Conservation (phyloP, 2,113 vertebrate genomes). For the Ranitomeya variabilis region DNA sequence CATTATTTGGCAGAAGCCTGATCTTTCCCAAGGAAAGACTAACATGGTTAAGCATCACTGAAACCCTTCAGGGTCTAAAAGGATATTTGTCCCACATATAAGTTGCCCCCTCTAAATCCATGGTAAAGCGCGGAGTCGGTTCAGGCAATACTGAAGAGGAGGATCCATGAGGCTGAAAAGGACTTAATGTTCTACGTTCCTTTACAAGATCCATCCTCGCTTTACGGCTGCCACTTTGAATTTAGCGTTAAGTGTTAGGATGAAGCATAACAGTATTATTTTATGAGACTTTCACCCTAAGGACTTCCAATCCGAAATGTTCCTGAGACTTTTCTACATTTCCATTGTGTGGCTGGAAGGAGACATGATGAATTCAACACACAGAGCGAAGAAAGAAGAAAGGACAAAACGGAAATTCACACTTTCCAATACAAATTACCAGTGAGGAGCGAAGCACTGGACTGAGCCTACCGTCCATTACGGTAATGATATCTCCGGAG, state of each 20-base stretch:
- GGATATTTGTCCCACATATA: constrained; percentile 3
- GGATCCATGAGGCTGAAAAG: background rate
- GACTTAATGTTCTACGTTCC: constrained; percentile 6
- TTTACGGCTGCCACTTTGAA: constrained; percentile 48
- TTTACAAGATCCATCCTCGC: constrained; percentile 26
- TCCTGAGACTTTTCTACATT: constrained; percentile 33
- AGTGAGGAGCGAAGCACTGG: constrained; percentile 7
- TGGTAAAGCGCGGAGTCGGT: background rate
- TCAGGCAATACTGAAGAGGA: background rate
- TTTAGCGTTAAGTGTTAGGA: constrained; percentile 44
- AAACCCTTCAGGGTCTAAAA: background rate
- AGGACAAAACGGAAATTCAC: constrained; percentile 43
- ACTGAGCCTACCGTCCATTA: constrained; percentile 39
- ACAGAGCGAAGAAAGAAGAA: background rate
- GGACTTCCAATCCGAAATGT: constrained; percentile 39
- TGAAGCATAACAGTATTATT: constrained; percentile 45
- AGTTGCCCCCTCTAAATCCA: background rate
- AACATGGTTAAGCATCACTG: background rate
- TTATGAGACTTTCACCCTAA: constrained; percentile 48
- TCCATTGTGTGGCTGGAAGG: constrained; percentile 18
- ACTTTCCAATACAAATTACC: constrained; percentile 47
- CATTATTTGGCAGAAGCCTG: background rate
- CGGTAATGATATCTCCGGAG: constrained; percentile 46
- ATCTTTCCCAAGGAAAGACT: background rate
- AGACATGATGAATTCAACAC: constrained; percentile 39